phyloP scores from a whole-genome alignment of 2,113 vertebrate genomes.

The Numenius arquata region DNA sequence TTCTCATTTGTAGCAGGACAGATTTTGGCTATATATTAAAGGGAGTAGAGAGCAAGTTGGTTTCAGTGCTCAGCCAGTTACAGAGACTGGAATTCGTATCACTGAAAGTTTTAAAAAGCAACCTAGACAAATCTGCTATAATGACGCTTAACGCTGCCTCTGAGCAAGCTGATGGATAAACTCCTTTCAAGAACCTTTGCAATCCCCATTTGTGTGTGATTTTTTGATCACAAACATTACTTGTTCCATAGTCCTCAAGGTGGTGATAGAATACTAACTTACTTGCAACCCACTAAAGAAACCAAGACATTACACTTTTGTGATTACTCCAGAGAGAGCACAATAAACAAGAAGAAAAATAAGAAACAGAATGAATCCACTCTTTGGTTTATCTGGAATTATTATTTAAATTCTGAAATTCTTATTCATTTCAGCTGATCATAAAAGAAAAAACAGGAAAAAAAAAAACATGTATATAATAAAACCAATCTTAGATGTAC shows the following conservation, averaged over 20 bases:
- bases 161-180: neutral
- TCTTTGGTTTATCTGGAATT: neutral
- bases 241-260: neutral
- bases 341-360: neutral
- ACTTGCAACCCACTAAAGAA: neutral
- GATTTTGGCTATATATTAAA: neutral
- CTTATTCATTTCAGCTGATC: neutral
- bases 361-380: neutral
- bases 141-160: neutral
- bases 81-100: neutral
- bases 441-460: neutral
- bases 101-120: neutral
- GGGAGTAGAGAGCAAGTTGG: neutral
- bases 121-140: neutral
- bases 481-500: neutral
- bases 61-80: neutral
- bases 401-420: neutral
- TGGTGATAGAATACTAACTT: neutral
- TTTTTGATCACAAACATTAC: neutral
- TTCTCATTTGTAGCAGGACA: neutral
- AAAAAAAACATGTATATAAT: neutral
- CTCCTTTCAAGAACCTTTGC: neutral
- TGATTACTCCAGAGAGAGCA: neutral
- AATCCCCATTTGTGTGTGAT: neutral
- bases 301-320: neutral